Evolutionary conservation across 2,888 invertebrate species (phyloP).

Genomic region (Reticulitermes lucifugus): DNA sequence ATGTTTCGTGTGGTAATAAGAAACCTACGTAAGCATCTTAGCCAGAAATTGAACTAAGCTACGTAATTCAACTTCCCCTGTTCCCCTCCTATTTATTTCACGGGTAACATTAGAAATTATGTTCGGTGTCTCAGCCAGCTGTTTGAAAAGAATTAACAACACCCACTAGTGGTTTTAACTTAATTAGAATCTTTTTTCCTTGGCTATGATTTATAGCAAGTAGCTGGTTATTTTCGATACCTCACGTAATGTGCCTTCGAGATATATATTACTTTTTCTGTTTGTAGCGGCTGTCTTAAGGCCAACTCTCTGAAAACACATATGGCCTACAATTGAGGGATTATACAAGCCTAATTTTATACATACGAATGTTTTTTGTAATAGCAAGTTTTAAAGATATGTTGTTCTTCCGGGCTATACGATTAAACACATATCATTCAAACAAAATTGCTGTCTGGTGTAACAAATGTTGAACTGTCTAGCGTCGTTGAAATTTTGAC

Average conservation of each 20-base stretch:
- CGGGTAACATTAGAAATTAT: conserved; percentile 1
- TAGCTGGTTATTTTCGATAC: conserved; percentile 1
- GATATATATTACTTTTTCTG: background rate
- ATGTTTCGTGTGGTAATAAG: background rate
- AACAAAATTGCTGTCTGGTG: conserved; percentile 9
- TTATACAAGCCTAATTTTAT: background rate
- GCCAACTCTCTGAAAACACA: background rate
- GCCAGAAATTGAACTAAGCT: background rate
- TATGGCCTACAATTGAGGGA: background rate
- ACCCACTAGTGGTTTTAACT: conserved; percentile 20
- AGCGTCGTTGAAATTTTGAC: background rate
- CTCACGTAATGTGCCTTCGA: background rate
- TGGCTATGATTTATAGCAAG: background rate
- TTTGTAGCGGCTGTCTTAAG: background rate
- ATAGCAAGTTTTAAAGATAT: background rate
- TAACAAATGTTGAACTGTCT: background rate
- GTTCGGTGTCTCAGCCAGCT: background rate
- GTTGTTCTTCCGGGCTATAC: background rate
- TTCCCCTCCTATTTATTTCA: background rate
- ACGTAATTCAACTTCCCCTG: background rate
- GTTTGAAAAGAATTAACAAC: background rate
- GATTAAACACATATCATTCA: background rate
- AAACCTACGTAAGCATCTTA: conserved; percentile 1
- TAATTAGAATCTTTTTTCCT: conserved; percentile 5
- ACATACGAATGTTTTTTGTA: background rate